Percentiles rank a stretch among this genome's conserved stretches.
Conservation (phyloP, 2,797 vertebrate genomes). For the Neosalanx taihuensis region DNA sequence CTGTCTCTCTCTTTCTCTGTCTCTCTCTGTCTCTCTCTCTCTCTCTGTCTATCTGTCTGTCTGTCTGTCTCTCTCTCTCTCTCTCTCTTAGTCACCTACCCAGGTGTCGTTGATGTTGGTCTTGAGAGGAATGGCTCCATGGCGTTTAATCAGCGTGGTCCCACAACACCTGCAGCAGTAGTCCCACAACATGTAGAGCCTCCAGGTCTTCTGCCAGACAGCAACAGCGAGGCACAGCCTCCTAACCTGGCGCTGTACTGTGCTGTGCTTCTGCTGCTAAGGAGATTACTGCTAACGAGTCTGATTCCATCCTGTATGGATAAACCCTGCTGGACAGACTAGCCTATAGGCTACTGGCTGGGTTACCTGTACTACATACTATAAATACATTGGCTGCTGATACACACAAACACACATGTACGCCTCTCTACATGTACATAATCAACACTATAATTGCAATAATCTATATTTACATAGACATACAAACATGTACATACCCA, state of each 20-base stretch:
- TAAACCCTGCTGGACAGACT: conserved; percentile 22
- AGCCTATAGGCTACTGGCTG: neutral
- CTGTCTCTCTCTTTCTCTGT: too few species aligned
- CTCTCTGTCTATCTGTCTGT: neutral
- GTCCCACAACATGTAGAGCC: conserved; percentile 78
- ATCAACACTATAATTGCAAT: neutral
- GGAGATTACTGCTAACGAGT: conserved; percentile 17
- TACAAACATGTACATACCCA: neutral
- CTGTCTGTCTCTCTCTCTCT: neutral
- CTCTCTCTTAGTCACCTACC: conserved; percentile 71
- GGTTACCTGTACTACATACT: conserved; percentile 14
- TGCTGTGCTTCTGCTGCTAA: neutral
- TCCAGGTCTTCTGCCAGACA: conserved; percentile 19
- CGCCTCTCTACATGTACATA: neutral
- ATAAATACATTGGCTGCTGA: conserved; percentile 24
- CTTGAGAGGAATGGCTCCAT: conserved; percentile 79
- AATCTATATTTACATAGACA: neutral
- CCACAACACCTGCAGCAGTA: conserved; percentile 75
- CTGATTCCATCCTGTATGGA: conserved; percentile 37
- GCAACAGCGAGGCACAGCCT: conserved; percentile 7
- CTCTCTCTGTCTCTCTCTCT: too few species aligned
- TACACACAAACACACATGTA: conserved; percentile 1
- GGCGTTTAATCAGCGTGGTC: conserved; percentile 69
- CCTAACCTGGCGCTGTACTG: conserved; percentile 7
- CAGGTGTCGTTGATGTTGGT: conserved; percentile 80